These are phyloP conservation scores for Leucosticte australis DNA, from an alignment of 2,113 vertebrate genomes.

Conservation along the genomic window DNA sequence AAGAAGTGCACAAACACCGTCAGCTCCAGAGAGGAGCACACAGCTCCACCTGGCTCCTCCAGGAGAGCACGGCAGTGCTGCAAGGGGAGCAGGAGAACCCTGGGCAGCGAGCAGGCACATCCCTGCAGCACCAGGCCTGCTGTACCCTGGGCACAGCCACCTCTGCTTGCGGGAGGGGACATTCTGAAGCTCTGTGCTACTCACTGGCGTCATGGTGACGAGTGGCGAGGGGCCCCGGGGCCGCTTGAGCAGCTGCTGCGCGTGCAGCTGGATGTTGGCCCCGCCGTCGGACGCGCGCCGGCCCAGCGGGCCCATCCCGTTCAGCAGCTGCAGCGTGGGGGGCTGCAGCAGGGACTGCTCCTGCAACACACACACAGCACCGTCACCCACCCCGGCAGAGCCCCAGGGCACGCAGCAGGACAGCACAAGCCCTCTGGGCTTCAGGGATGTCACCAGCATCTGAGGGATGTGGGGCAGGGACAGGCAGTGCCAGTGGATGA, in stretches of 20 bases:
- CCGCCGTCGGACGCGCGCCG: constrained; percentile 94
- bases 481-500: fast-evolving
- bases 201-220: constrained; percentile 90
- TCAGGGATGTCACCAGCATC: background rate
- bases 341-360: constrained; percentile 97
- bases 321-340: constrained; percentile 93
- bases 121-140: background rate
- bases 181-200: constrained; percentile 8
- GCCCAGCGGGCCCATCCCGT: constrained; percentile 98
- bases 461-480: fast-evolving
- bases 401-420: fast-evolving
- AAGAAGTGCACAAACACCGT: too few species aligned
- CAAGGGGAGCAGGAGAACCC: fast-evolving
- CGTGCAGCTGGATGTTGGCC: constrained; percentile 95
- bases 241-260: constrained; percentile 93
- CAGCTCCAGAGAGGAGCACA: background rate
- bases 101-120: background rate
- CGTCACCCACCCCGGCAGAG: fast-evolving
- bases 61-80: background rate
- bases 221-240: constrained; percentile 94
- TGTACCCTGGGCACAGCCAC: background rate
- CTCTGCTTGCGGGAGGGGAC: background rate
- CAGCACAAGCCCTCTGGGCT: fast-evolving
- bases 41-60: background rate
- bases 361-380: constrained; percentile 49